A percentile compares a stretch with the other conserved stretches of the same genome.
phyloP scores from a whole-genome alignment of 2,113 vertebrate genomes.

The Saccopteryx bilineata region DNA sequence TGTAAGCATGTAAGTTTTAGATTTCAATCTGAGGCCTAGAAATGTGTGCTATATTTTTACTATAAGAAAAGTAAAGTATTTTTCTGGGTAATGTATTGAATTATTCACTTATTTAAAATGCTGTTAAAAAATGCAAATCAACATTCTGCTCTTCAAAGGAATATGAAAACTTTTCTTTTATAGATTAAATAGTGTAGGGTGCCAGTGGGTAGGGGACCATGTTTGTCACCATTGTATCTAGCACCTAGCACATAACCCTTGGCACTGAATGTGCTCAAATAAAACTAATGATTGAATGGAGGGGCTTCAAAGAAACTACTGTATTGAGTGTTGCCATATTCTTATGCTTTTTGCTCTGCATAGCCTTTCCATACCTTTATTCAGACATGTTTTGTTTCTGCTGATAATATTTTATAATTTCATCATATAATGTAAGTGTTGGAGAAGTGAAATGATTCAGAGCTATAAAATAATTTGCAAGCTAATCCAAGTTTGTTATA shows the following conservation, averaged over 20 bases:
- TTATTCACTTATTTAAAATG: neutral
- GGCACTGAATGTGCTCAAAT: neutral
- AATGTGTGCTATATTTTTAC: neutral
- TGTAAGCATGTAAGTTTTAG: neutral
- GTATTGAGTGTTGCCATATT: no score
- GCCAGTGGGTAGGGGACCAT: neutral
- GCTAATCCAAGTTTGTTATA: neutral
- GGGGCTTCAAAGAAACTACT: rapidly evolving
- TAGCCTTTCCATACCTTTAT: neutral
- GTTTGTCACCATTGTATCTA: neutral
- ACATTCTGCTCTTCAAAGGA: neutral
- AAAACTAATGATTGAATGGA: neutral
- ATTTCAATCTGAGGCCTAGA: neutral
- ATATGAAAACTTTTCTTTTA: slow-evolving; percentile 8
- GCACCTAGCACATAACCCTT: neutral
- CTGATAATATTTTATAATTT: slow-evolving; percentile 33
- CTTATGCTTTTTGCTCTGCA: rapidly evolving
- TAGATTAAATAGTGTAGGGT: neutral
- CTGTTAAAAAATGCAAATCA: neutral
- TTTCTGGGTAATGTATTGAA: neutral
- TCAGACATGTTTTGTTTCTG: slow-evolving; percentile 38
- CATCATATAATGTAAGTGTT: neutral
- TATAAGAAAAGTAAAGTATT: neutral
- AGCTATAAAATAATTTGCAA: slow-evolving; percentile 19
- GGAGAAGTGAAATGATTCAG: neutral